These are phyloP conservation scores for Sarcophaga subvicina DNA, from an alignment of 2,888 invertebrate species.

Conservation along the genomic window DNA sequence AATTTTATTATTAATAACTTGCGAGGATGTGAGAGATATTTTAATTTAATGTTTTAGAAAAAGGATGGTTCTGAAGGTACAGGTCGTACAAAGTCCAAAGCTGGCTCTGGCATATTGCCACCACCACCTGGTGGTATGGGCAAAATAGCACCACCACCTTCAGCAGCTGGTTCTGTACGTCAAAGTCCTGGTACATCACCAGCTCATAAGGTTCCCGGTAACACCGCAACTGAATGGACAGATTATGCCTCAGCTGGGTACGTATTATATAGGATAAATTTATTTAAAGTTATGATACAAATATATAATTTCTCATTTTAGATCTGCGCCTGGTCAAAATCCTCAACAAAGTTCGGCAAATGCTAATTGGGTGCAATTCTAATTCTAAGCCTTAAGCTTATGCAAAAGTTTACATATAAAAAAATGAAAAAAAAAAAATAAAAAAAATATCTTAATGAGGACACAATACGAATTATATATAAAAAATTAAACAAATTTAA, in stretches of 20 bases:
- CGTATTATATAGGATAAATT: conserved; percentile 46
- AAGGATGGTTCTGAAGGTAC: conserved; percentile 91
- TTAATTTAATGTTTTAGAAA: conserved; percentile 84
- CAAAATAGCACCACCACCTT: conserved; percentile 90
- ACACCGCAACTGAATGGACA: conserved; percentile 87
- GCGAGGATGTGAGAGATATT: background rate
- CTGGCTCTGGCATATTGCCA: conserved; percentile 88
- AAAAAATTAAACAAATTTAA: conserved; percentile 47
- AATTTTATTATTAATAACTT: background rate
- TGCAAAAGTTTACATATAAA: conserved; percentile 42
- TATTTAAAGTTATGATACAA: background rate
- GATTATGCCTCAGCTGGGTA: conserved; percentile 89
- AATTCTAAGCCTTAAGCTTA: conserved; percentile 70
- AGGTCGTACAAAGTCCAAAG: conserved; percentile 85
- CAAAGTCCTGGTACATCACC: conserved; percentile 85
- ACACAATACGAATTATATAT: conserved; percentile 66
- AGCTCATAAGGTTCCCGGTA: conserved; percentile 84
- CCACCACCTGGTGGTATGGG: conserved; percentile 89
- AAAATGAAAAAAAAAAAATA: conserved; percentile 14
- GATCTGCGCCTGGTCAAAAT: conserved; percentile 72
- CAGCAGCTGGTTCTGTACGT: conserved; percentile 78
- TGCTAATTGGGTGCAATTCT: conserved; percentile 82
- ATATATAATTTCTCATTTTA: conserved; percentile 52
- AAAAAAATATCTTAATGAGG: conserved; percentile 48
- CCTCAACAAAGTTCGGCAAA: conserved; percentile 78